A percentile compares a stretch with the other conserved stretches of the same genome.
These are phyloP conservation scores for Regulus satrapa DNA, from an alignment of 2,113 vertebrate genomes.

Conservation along the genomic window DNA sequence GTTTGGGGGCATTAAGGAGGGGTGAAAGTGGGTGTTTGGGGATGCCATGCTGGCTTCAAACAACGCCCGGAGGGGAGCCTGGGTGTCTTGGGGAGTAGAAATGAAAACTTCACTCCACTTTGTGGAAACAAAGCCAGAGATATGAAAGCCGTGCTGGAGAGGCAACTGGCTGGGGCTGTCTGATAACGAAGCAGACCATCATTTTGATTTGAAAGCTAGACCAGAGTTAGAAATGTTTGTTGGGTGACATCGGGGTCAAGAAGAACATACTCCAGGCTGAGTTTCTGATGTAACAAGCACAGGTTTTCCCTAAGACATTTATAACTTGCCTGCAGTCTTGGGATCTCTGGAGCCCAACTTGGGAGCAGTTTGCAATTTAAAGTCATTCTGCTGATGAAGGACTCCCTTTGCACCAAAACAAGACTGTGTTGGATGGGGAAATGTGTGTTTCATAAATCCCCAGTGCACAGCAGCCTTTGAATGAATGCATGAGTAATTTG, in stretches of 20 bases:
- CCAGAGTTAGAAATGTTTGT: slow-evolving; percentile 25
- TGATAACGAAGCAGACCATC: background rate
- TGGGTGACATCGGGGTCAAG: slow-evolving; percentile 16
- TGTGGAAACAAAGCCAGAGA: background rate
- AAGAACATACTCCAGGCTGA: slow-evolving; percentile 32
- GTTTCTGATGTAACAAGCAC: slow-evolving; percentile 9
- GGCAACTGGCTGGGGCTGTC: background rate
- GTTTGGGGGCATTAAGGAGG: background rate
- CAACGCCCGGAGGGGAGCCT: background rate
- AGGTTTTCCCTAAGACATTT: slow-evolving; percentile 14
- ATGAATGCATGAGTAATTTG: background rate
- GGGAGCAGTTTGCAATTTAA: background rate
- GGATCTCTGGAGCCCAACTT: background rate
- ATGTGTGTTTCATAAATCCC: background rate
- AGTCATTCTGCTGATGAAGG: background rate
- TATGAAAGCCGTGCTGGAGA: background rate
- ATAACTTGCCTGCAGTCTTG: background rate
- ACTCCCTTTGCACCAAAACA: background rate
- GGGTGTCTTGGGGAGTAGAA: background rate
- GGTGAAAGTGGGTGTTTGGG: background rate
- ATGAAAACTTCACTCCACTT: background rate
- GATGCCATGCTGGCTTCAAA: background rate
- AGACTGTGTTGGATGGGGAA: background rate
- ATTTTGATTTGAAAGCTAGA: background rate
- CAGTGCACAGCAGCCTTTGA: background rate